Evolutionary conservation across 2,113 vertebrate genomes (phyloP).

Genomic region (Megaleporinus macrocephalus): DNA sequence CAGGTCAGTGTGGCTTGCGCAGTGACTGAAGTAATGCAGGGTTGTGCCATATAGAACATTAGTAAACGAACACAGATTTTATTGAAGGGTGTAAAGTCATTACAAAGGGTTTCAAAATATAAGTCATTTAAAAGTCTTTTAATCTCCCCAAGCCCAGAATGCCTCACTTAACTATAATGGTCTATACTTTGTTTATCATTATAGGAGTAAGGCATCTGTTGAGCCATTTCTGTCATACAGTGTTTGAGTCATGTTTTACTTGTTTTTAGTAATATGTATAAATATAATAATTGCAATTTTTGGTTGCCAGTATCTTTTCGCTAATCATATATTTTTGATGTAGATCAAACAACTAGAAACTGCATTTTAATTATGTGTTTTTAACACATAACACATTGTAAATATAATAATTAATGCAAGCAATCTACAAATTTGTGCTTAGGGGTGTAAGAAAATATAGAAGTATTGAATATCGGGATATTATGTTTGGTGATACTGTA

Average conservation of each 20-base stretch:
- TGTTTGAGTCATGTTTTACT: not conserved
- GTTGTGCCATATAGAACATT: not conserved
- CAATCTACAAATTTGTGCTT: too few species aligned
- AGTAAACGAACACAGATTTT: not conserved
- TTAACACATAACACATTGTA: too few species aligned
- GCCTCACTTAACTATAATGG: not conserved
- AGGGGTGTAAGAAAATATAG: too few species aligned
- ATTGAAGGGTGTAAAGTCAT: not conserved
- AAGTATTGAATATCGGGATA: too few species aligned
- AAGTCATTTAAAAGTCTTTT: not conserved
- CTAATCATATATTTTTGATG: too few species aligned
- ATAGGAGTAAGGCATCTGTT: not conserved
- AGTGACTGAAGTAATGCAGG: not conserved
- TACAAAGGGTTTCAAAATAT: not conserved
- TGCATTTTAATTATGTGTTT: too few species aligned
- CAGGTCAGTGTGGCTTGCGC: not conserved
- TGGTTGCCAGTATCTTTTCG: too few species aligned
- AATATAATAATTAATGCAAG: too few species aligned
- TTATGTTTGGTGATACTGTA: too few species aligned
- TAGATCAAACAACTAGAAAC: too few species aligned
- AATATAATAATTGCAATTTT: too few species aligned
- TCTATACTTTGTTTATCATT: not conserved
- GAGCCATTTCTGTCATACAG: conserved; percentile 14
- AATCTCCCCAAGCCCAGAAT: not conserved
- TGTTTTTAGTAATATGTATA: too few species aligned